A percentile compares a stretch with the other conserved stretches of the same genome.
Evolutionary conservation across 1,140 invertebrate genomes (phyloP).

Genomic region (Papilio xuthus): DNA sequence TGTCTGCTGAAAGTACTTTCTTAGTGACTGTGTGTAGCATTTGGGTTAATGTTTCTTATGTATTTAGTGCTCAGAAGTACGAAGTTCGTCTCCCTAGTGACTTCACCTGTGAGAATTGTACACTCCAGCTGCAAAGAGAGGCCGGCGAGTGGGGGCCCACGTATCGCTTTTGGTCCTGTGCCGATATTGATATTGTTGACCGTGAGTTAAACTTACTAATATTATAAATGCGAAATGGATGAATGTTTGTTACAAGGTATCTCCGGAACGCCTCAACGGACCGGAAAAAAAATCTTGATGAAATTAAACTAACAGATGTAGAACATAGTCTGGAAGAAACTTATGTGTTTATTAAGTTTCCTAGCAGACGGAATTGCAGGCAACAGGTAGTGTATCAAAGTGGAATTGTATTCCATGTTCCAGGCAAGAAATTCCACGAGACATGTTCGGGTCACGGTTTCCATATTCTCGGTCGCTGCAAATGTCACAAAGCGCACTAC

Average conservation of each 20-base stretch:
- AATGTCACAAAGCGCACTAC: constrained; percentile 91
- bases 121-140: constrained; percentile 92
- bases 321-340: too few species aligned
- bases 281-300: too few species aligned
- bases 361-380: too few species aligned
- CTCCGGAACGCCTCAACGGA: too few species aligned
- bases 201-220: too few species aligned
- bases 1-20: too few species aligned
- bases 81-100: constrained; percentile 89
- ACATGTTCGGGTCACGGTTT: constrained; percentile 91
- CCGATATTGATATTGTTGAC: constrained; percentile 93
- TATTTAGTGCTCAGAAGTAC: constrained; percentile 90
- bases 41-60: not conserved
- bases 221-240: too few species aligned
- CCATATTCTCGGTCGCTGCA: constrained; percentile 88
- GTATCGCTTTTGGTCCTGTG: constrained; percentile 97
- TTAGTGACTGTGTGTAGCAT: too few species aligned
- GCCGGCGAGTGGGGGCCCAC: constrained; percentile 93
- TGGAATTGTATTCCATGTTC: constrained; percentile 37
- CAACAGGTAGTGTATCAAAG: too few species aligned
- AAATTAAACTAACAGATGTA: too few species aligned
- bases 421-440: constrained; percentile 88
- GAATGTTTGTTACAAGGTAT: too few species aligned
- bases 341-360: too few species aligned
- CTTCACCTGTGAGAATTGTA: constrained; percentile 94